phyloP scores from a whole-genome alignment of 1,140 invertebrate genomes.

The Drosophila navojoa region DNA sequence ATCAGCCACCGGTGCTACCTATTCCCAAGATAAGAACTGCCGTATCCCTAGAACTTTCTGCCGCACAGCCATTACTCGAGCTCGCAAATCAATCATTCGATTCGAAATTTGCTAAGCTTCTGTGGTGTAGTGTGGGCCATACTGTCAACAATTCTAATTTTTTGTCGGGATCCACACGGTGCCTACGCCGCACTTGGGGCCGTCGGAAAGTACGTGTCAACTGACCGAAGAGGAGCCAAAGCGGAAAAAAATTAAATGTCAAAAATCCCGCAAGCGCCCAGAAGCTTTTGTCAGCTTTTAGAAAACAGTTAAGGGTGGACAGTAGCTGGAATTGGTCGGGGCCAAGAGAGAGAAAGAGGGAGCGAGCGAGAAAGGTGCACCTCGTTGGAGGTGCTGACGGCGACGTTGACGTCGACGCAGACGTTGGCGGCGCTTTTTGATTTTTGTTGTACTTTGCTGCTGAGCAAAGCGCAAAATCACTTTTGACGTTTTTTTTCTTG shows the following conservation, averaged over 20 bases:
- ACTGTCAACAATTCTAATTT: too few relatives aligned
- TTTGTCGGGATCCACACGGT: not conserved
- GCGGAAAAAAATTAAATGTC: slow-evolving; percentile 55
- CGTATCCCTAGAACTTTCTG: too few relatives aligned
- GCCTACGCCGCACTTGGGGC: slow-evolving; percentile 18
- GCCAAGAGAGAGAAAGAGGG: not conserved
- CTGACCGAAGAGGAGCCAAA: slow-evolving; percentile 41
- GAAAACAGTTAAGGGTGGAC: slow-evolving; percentile 63
- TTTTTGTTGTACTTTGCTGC: slow-evolving; percentile 67
- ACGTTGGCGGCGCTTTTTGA: slow-evolving; percentile 60
- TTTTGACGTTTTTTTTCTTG: slow-evolving; percentile 82
- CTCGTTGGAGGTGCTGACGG: slow-evolving; percentile 56
- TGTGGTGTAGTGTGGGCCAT: too few relatives aligned
- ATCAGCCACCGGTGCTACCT: too few relatives aligned
- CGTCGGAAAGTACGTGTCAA: slow-evolving; percentile 43
- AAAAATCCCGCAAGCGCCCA: slow-evolving; percentile 56
- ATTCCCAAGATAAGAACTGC: too few relatives aligned
- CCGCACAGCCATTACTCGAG: too few relatives aligned
- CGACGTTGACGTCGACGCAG: slow-evolving; percentile 2
- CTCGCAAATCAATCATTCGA: too few relatives aligned
- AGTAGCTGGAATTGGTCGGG: slow-evolving; percentile 13
- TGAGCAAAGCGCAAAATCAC: slow-evolving; percentile 78
- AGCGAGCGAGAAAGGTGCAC: not conserved
- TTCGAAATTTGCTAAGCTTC: too few relatives aligned
- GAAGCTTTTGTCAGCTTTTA: slow-evolving; percentile 50